Conservation (phyloP, 1,140 invertebrate genomes). For the Mylabris phalerata region DNA sequence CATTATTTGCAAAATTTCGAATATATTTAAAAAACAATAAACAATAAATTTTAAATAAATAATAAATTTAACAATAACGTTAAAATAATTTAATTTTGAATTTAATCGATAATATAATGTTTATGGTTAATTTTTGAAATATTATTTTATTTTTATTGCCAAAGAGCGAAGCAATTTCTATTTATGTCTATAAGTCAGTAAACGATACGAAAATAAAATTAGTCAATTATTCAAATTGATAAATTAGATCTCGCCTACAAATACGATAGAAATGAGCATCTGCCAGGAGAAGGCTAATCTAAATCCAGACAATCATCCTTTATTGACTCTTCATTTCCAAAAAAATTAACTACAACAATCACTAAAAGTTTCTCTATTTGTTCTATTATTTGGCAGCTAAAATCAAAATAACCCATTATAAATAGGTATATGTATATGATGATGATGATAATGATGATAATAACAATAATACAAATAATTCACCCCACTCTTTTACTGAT, state of each 20-base stretch:
- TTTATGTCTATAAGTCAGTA: conserved; percentile 14
- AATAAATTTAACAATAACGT: no score
- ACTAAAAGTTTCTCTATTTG: no score
- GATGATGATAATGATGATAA: no score
- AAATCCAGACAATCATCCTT: no score
- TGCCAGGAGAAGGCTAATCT: neutral
- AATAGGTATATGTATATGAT: no score
- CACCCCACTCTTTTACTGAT: no score
- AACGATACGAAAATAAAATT: conserved; percentile 15
- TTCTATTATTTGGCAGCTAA: no score
- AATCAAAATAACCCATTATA: no score
- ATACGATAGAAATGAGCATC: conserved; percentile 14
- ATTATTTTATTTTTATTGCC: neutral
- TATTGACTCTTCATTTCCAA: no score
- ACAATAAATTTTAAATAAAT: no score
- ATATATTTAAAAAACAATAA: conserved; percentile 4
- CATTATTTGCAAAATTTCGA: conserved; percentile 12
- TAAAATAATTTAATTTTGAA: neutral
- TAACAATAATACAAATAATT: no score
- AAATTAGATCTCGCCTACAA: conserved; percentile 15
- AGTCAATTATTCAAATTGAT: conserved; percentile 18
- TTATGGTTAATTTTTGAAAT: neutral
- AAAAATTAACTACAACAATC: no score
- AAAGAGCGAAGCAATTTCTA: conserved; percentile 1
- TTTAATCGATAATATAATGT: neutral